A percentile compares a stretch with the other conserved stretches of the same genome.
Evolutionary conservation across 2,113 vertebrate species (phyloP).

Genomic region (Acrocephalus arundinaceus): DNA sequence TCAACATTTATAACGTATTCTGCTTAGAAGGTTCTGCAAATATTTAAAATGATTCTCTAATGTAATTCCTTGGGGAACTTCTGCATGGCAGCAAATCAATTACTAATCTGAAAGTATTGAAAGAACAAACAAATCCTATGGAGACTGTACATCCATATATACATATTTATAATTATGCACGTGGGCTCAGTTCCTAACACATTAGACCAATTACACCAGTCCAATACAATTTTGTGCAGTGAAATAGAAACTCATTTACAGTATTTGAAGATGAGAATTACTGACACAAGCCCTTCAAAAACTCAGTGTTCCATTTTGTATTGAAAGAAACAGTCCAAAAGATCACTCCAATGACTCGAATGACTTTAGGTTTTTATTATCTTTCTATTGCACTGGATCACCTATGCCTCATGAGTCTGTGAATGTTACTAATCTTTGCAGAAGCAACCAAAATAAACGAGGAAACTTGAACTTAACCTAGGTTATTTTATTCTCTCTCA

Average conservation of each 20-base stretch:
- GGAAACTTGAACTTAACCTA: background rate
- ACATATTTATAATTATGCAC: background rate
- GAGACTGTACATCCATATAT: background rate
- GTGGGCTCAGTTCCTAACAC: background rate
- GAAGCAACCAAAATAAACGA: constrained; percentile 11
- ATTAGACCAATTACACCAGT: background rate
- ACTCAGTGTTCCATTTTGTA: background rate
- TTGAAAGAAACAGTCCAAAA: background rate
- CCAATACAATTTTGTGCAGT: background rate
- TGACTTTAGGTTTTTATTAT: background rate
- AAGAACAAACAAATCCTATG: background rate
- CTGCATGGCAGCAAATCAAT: background rate
- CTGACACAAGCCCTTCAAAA: background rate
- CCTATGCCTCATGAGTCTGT: background rate
- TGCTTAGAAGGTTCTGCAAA: constrained; percentile 18
- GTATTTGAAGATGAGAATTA: background rate
- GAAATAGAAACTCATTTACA: background rate
- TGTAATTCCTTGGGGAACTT: background rate
- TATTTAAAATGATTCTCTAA: background rate
- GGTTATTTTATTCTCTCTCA: background rate
- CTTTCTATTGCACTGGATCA: background rate
- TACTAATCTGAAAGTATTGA: background rate
- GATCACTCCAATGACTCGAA: background rate
- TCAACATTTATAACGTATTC: background rate
- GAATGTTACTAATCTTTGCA: background rate